Percentiles rank a stretch among this genome's conserved stretches.
These are phyloP conservation scores for Drosophila sordidula DNA, from an alignment of 2,888 invertebrate genomes.

Conservation along the genomic window DNA sequence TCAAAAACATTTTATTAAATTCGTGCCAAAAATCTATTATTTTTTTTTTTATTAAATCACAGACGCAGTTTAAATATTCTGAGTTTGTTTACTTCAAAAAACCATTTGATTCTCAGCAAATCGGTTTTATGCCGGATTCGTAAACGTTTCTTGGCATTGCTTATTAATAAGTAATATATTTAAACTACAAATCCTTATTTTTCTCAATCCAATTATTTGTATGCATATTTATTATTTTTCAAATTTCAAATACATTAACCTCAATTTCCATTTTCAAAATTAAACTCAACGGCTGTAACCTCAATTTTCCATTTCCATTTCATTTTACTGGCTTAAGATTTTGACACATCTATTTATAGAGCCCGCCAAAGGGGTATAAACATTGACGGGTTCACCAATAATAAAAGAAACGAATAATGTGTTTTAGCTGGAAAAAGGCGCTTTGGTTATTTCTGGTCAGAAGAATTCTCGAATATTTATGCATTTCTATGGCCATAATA, in stretches of 20 bases:
- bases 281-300: constrained; percentile 4
- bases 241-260: not conserved
- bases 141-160: no score
- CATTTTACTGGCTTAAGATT: constrained; percentile 5
- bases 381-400: constrained; percentile 36
- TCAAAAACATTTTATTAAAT: no score
- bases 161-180: no score
- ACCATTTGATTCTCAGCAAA: no score
- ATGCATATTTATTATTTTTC: no score
- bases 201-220: no score
- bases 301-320: constrained; percentile 4
- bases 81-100: no score
- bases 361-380: constrained; percentile 8
- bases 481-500: constrained; percentile 62
- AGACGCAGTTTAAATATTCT: no score
- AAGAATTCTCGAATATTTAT: constrained; percentile 58
- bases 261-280: not conserved
- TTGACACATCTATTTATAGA: constrained; percentile 32
- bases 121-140: no score
- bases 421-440: constrained; percentile 30
- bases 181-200: no score
- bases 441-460: constrained; percentile 29
- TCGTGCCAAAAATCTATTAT: no score
- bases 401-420: constrained; percentile 43
- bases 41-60: no score